A percentile compares a stretch with the other conserved stretches of the same genome.
These are phyloP conservation scores for Leptestheria dahalacensis DNA, from an alignment of 1,140 invertebrate species.

Conservation along the genomic window DNA sequence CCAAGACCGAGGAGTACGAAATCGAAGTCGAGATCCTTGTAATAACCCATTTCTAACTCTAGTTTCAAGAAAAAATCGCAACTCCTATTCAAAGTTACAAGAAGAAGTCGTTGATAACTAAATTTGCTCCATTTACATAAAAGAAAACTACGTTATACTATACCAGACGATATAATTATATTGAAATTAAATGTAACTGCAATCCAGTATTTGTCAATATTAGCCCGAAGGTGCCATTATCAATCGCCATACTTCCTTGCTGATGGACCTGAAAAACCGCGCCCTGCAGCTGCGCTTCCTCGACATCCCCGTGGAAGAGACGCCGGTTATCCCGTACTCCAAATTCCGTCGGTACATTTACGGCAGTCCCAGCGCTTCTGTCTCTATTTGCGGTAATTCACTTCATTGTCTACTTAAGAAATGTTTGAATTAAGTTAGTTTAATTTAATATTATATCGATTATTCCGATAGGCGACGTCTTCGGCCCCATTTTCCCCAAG, in stretches of 20 bases:
- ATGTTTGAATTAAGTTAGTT: background rate
- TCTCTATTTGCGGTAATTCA: conserved; percentile 36
- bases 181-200: no score
- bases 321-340: conserved; percentile 39
- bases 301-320: conserved; percentile 40
- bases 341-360: conserved; percentile 38
- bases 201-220: no score
- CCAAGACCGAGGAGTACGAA: conserved; percentile 30
- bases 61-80: conserved; percentile 13
- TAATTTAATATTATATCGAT: background rate
- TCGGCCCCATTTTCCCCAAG: conserved; percentile 32
- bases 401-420: conserved; percentile 4
- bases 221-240: conserved; percentile 41
- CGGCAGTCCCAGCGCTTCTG: conserved; percentile 29
- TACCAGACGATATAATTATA: no score
- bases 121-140: no score
- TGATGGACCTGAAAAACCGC: conserved; percentile 41
- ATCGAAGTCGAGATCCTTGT: conserved; percentile 33
- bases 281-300: conserved; percentile 38
- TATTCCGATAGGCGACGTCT: conserved; percentile 35
- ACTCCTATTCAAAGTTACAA: no score
- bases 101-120: no score
- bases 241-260: conserved; percentile 39
- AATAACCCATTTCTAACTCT: no score
- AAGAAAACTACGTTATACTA: no score